Percentiles rank a stretch among this genome's conserved stretches.
phyloP scores from a whole-genome alignment of 2,113 vertebrate species.

The Vicugna pacos region DNA sequence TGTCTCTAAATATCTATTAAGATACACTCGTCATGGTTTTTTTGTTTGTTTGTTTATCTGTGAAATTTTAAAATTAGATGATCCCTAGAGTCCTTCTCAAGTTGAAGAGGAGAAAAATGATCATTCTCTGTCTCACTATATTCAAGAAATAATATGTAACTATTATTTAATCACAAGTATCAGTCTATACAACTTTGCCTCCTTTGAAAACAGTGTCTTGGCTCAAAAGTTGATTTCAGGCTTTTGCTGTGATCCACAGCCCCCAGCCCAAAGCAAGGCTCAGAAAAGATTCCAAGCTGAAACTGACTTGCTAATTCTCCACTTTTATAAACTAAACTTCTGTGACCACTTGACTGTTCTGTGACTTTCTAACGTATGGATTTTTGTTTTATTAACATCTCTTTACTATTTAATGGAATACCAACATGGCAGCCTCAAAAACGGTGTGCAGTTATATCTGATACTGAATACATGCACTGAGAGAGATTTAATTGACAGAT shows the following conservation, averaged over 20 bases:
- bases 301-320: background rate
- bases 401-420: background rate
- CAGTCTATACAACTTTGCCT: background rate
- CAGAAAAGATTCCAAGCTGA: background rate
- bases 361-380: background rate
- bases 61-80: slow-evolving; percentile 28
- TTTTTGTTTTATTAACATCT: slow-evolving; percentile 20
- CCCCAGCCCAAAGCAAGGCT: background rate
- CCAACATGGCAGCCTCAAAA: background rate
- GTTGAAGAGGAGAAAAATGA: background rate
- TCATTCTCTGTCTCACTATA: background rate
- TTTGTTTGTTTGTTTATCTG: background rate
- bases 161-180: background rate
- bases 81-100: background rate
- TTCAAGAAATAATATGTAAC: background rate
- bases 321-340: background rate
- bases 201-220: slow-evolving; percentile 47
- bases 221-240: background rate
- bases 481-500: background rate
- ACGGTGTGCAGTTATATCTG: background rate
- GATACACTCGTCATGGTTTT: background rate
- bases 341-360: background rate
- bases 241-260: background rate
- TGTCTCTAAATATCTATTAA: slow-evolving; percentile 36
- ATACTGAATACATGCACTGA: background rate